A percentile compares a stretch with the other conserved stretches of the same genome.
These are phyloP conservation scores for Ectropis grisescens DNA, from an alignment of 1,140 invertebrate species.

Conservation along the genomic window DNA sequence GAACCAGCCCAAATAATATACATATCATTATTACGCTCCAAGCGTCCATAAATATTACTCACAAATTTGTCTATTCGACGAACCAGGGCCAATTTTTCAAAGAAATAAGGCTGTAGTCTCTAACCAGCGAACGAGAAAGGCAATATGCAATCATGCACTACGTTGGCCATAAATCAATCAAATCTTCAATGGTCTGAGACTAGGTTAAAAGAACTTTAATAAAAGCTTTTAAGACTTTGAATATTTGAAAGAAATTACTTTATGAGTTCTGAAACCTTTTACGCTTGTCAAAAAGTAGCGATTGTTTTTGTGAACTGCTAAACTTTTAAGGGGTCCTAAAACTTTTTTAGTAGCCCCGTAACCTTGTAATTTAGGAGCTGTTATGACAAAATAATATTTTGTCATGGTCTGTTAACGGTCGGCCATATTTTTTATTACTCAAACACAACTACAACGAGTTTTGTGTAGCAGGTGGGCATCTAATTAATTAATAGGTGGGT, in stretches of 20 bases:
- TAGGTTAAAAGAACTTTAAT: too few relatives aligned
- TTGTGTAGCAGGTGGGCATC: constrained; percentile 41
- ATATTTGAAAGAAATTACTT: neutral
- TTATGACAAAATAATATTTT: too few relatives aligned
- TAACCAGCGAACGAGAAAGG: neutral
- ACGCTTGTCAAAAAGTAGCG: too few relatives aligned
- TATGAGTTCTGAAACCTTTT: neutral
- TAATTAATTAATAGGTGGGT: constrained; percentile 52
- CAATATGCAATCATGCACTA: constrained; percentile 10
- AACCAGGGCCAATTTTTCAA: constrained; percentile 37
- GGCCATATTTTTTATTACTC: constrained; percentile 16
- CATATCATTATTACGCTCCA: constrained; percentile 49
- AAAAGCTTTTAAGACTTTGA: neutral
- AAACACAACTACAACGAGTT: constrained; percentile 21
- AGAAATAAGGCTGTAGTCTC: constrained; percentile 22
- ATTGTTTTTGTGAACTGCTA: too few relatives aligned
- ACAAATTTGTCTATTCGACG: constrained; percentile 37
- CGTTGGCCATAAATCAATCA: too few relatives aligned
- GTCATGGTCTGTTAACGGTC: too few relatives aligned
- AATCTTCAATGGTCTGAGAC: too few relatives aligned
- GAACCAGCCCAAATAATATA: constrained; percentile 44
- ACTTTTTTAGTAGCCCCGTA: too few relatives aligned
- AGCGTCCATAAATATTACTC: constrained; percentile 49
- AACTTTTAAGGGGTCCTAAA: too few relatives aligned
- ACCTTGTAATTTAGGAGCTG: too few relatives aligned